These are phyloP conservation scores for Germaria angustata DNA, from an alignment of 2,888 invertebrate genomes.

Conservation along the genomic window DNA sequence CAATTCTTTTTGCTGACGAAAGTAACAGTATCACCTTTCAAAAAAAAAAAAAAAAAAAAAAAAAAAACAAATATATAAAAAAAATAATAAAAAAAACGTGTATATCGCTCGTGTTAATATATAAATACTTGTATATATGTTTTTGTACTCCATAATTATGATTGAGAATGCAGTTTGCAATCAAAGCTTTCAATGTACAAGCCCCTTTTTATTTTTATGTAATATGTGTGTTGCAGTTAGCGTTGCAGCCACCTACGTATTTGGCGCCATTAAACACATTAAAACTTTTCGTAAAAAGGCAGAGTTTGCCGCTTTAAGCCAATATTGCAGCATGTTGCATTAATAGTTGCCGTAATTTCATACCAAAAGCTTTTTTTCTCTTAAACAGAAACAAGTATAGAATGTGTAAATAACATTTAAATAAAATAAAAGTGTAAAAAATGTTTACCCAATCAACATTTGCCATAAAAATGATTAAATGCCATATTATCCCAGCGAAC, in stretches of 20 bases:
- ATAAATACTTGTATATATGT: no score
- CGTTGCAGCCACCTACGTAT: background rate
- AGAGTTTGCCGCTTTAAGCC: background rate
- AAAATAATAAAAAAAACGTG: no score
- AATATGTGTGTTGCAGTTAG: background rate
- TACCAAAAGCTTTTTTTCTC: conserved; percentile 1
- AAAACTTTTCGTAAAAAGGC: conserved; percentile 1
- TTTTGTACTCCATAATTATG: conserved; percentile 19
- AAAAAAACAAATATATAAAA: no score
- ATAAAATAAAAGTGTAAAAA: background rate
- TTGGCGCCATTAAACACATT: conserved; percentile 13
- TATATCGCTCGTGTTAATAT: no score
- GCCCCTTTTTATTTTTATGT: conserved; percentile 10
- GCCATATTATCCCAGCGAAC: no score
- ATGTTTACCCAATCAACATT: no score
- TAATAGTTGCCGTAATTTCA: background rate
- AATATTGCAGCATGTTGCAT: conserved; percentile 1
- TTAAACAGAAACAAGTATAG: background rate
- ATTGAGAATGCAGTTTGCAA: conserved; percentile 7
- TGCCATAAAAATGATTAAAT: no score
- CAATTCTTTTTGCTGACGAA: background rate
- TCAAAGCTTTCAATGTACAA: conserved; percentile 31
- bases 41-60: background rate
- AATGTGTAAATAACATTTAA: background rate
- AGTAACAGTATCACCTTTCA: background rate